Base-by-base conservation (phyloP, 2,888 invertebrate genomes). In the Calephelis perditalis region DNA sequence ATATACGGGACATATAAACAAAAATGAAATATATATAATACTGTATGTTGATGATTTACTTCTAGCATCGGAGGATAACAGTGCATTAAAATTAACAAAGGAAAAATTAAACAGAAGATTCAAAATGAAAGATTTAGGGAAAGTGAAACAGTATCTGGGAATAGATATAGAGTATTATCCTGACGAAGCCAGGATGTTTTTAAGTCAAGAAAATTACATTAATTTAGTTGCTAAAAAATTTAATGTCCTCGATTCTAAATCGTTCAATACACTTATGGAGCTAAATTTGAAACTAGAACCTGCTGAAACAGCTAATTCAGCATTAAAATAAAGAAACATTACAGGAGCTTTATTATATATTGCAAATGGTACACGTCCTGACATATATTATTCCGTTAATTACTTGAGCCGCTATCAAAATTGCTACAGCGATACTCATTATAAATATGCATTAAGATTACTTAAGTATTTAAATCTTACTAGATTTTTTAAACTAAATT, bases 401-500 rank as follows among this genome's bases (percentile, higher is more conserved):
- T 46, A 46, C 46, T 46, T 46, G 12, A 46, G 46, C 5, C 7
- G 46, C n/a, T 46, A 12, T 3, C 46, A 46, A 46, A 46, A 46
- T 46, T 46, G 46, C 12, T 46, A 46, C 7, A 9, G 12, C 12
- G n/a, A n/a, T 5, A 46, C 46, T 3, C 46, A 61, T 65, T 71
- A 56, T 40, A 72, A 69, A 61, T 70, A 71, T 67, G 70, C 70
- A 35, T 9, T 70, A 12, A 61, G 65, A 15, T 15, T 15, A 15
- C 15, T 15, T 15, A 15, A 61, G 54, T 70, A 7, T 58, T 69
- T 45, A 70, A 68, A 56, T 68, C 70, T 65, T 60, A 68, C 62
- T 68, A 63, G 26, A 26, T 26, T 26, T 15, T 26, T 26, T 26
- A 26, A 26, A 26, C 3, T 26, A 26, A 26, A 40, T 6, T 4